Base-by-base conservation (phyloP, 2,797 vertebrate genomes). In the Coracias cyanogaster region DNA sequence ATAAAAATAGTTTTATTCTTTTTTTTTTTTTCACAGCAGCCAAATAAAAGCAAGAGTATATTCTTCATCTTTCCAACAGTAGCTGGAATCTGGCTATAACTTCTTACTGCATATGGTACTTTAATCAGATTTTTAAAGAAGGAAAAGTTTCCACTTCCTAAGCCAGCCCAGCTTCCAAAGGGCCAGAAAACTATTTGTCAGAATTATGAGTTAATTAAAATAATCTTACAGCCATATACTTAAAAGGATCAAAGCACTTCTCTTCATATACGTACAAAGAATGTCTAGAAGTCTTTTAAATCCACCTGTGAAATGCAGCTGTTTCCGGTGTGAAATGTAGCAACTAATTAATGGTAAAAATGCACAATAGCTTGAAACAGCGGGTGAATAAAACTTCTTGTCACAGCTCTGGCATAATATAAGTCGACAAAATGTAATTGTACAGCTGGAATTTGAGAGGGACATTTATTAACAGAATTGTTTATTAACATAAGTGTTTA, bases 131-230 rank as follows among this genome's bases (percentile, higher is more conserved):
- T 89, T 93, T 72, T 74, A 60, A 82, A 70, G 39, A 39, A 72
- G 49, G 29, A 80, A 89, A 94, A 76, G 6, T 43, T 52, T 71
- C 19, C 4, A 12, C 26, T 82, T 84, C n/a, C n/a, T 78, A 89
- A 87, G 4, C 18, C 12, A 58, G 52, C 12, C 26, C 49, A 81
- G 62, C 7, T 73, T 86, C 43, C 35, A 83, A 66, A 89, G 48
- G 46, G 15, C 3, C 58, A 51, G 28, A 92, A 61, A 84, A 88
- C 67, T 73, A 71, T 64, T 91, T 86, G 41, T 64, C 35, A 91
- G 84, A 93, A 87, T 72, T 54, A 86, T 55, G 19, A 79, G 19
- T 58, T 86, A 92, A 81, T 87, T 91, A 81, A 89, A 93, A 81
- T 72, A 0, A 64, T 79, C 33, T 89, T 85, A 70, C 10, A 89